Base-by-base conservation (phyloP, 1,140 invertebrate species). In the Piezodorus guildinii region DNA sequence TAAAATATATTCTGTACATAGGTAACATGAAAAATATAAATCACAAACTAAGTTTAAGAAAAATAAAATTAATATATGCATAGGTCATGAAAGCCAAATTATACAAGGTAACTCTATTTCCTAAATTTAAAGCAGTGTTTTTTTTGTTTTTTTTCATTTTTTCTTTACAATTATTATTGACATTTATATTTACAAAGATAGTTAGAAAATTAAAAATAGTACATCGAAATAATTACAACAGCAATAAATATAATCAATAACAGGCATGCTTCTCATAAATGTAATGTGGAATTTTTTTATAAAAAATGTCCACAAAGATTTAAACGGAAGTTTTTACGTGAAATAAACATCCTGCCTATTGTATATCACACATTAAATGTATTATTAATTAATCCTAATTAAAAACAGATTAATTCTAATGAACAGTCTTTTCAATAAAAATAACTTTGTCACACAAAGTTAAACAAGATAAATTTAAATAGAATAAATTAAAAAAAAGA, bases 1-100 rank as follows among this genome's bases (percentile, higher is more conserved):
- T 65, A 65, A 65, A 65, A 65, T 65, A 65, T 65, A 65, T 65
- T 60, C 58, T 65, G 63, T 65, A 65, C 63, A 64, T 64, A 65
- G 63, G 63, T 65, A 65, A 65, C 63, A 56, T 60, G 39, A 58
- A 65, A 65, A 65, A 64, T 64, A 61, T 60, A 65, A 64, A 65
- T 65, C 63, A 65, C 63, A 60, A 65, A 65, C 39, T 61, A 58
- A 58, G 54, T 27, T 58, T 27, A 65, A 51, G 21, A 46, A 51
- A 51, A 65, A 60, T 44, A 65, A 60, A 63, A 63, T 34, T 54
- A 56, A 34, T 39, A 39, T 39, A 51, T 52, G 43, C 44, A 64
- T 59, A 59, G 21, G 23, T 54, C 46, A 52, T 52, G 62, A 63
- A 64, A 45, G 54, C 34, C 62, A 59, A 56, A 64, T 64, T 39